Conservation (phyloP, 2,797 vertebrate species). For the Limnodromus scolopaceus region DNA sequence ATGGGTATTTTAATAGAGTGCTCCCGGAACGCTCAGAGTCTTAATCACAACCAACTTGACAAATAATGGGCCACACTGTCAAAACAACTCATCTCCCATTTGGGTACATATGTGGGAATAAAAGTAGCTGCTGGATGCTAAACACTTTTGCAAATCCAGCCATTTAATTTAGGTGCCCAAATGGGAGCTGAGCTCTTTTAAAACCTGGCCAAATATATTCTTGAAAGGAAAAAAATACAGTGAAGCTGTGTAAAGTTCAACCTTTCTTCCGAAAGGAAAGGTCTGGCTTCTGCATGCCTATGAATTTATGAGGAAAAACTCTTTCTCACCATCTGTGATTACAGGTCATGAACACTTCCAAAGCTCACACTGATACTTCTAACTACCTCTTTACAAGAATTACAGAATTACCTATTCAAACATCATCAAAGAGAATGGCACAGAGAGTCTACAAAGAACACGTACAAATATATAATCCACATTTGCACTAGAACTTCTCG, state of each 20-base stretch:
- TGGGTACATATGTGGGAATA: slow-evolving; percentile 26
- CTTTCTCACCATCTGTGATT: slow-evolving; percentile 16
- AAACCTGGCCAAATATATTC: slow-evolving; percentile 37
- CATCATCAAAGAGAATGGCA: neutral
- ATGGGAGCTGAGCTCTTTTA: slow-evolving; percentile 33
- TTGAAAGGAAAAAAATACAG: slow-evolving; percentile 49
- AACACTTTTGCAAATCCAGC: slow-evolving; percentile 53
- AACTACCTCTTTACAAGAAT: slow-evolving; percentile 35
- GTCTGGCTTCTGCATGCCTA: slow-evolving; percentile 44
- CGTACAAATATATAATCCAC: neutral
- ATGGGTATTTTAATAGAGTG: slow-evolving; percentile 52
- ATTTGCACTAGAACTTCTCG: neutral
- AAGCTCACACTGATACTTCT: neutral
- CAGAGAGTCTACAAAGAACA: neutral
- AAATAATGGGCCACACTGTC: slow-evolving; percentile 40
- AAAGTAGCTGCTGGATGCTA: slow-evolving; percentile 57
- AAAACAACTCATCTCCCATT: slow-evolving; percentile 40
- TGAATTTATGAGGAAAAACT: slow-evolving; percentile 52
- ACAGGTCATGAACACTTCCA: slow-evolving; percentile 45
- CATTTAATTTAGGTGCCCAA: slow-evolving; percentile 54
- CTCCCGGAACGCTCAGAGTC: slow-evolving; percentile 24
- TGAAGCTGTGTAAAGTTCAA: slow-evolving; percentile 58
- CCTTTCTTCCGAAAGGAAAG: slow-evolving; percentile 40
- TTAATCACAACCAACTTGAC: slow-evolving; percentile 56
- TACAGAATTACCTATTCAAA: slow-evolving; percentile 53